Conservation (phyloP, 2,888 invertebrate genomes). For the Cheilosia pagana region DNA sequence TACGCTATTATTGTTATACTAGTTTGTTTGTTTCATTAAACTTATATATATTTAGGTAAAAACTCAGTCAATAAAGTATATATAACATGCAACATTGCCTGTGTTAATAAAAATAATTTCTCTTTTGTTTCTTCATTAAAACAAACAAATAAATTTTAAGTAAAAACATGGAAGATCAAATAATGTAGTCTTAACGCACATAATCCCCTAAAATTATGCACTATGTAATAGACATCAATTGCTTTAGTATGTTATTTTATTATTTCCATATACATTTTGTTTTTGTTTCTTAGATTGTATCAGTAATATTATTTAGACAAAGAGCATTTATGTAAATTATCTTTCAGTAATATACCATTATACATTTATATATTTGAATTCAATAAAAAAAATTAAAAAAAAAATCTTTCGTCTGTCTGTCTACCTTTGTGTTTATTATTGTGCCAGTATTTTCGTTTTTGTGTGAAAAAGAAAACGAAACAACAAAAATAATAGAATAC, state of each 20-base stretch:
- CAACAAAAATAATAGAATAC: slow-evolving; percentile 14
- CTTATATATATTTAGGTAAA: slow-evolving; percentile 45
- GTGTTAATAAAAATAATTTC: slow-evolving; percentile 23
- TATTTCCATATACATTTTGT: slow-evolving; percentile 19
- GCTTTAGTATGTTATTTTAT: slow-evolving; percentile 45
- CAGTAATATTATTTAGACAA: slow-evolving; percentile 47
- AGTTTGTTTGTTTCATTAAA: slow-evolving; percentile 32
- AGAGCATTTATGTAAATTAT: slow-evolving; percentile 64
- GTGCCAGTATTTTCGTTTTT: slow-evolving; percentile 40
- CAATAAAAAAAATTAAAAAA: slow-evolving; percentile 9
- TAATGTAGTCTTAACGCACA: slow-evolving; percentile 55
- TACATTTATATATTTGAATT: slow-evolving; percentile 38
- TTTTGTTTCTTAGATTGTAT: slow-evolving; percentile 38
- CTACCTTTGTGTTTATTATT: slow-evolving; percentile 31
- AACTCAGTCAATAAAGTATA: slow-evolving; percentile 60
- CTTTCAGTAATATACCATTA: slow-evolving; percentile 41
- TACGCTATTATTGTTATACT: slow-evolving; percentile 15
- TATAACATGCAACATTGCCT: slow-evolving; percentile 26
- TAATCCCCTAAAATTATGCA: slow-evolving; percentile 56
- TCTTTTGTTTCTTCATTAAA: slow-evolving; percentile 9
- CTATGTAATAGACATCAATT: slow-evolving; percentile 69
- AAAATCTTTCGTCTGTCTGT: slow-evolving; percentile 33
- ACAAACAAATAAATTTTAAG: slow-evolving; percentile 40
- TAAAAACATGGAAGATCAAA: slow-evolving; percentile 71
- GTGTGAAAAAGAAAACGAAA: slow-evolving; percentile 32